Base-by-base conservation (phyloP, 2,888 invertebrate genomes). In the Hemistola chrysoprasaria region DNA sequence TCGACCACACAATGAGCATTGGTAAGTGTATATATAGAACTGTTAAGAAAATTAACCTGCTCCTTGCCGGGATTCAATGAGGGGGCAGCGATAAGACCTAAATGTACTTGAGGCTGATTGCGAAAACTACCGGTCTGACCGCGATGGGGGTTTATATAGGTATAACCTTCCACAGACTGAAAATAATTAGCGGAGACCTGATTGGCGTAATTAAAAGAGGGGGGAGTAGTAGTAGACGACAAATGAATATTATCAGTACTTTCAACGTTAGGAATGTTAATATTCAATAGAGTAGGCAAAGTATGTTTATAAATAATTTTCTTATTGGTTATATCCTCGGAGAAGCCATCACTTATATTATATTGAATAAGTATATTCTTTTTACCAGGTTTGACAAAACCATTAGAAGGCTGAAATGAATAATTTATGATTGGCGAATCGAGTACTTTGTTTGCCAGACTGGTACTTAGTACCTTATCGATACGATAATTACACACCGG, bases 311-410 rank as follows among this genome's bases (percentile, higher is more conserved):
- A 24, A 1, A 24, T 8, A n/a, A 24, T 22, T 22, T 39, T 7
- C 11, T 32, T 39, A 10, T 26, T 25, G 2, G 6, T 11, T 1
- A 32, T 24, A 16, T 39, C 39, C n/a, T 20, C 27, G 4, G 26
- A 8, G 27, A 39, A 32, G 6, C 39, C 32, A 23, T 24, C 24
- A 5, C 8, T 24, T 2, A 8, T 8, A 8, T 24, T 24, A 24
- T 24, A 24, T 8, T 8, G 31, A n/a, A 22, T 20, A 2, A 39
- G 3, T n/a, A 39, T 7, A 11, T 22, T 11, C 22, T 32, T 31
- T 32, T 39, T 39, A 6, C 31, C 31, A 6, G 39, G 32, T 27
- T 39, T 32, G 11, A 31, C 22, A 22, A 26, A 39, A 8, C 34
- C 40, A 40, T 40, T 34, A 9, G 29, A 8, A 2, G 34, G 29